Base-by-base conservation (phyloP, 2,888 invertebrate genomes). In the Bhutanitis thaidina region DNA sequence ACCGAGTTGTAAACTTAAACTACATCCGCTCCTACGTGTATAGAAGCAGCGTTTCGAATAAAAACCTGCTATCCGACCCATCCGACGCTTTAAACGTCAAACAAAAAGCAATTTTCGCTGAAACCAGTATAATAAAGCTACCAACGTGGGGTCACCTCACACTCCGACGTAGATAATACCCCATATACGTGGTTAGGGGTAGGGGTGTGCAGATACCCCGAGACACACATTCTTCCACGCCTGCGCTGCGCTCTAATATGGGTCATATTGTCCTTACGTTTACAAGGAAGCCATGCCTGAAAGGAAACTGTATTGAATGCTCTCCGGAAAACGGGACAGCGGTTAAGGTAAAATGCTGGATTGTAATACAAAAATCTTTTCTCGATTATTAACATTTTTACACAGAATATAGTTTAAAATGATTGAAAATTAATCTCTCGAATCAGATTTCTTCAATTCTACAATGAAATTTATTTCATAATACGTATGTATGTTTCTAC, bases 161-260 rank as follows among this genome's bases (percentile, higher is more conserved):
- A 57, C 69, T 64, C 62, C 49, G 25, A 27, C 58, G 41, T 43
- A 71, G 71, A 77, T 76, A 74, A 74, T 74, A 69, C 74, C 70
- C 73, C 74, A 59, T 68, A 55, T 47, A 49, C 52, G 54, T 40
- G 48, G 41, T 12, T 29, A 10, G 32, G 36, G 41, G 45, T 40
- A 13, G 58, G 60, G 62, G 60, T 58, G 61, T 60, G 71, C 59
- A 56, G 58, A 55, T 50, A 58, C 71, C 71, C 77, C 73, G 73
- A 77, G 75, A 76, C 79, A 78, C 64, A 81, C 71, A 80, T 81
- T 80, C 80, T 74, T 76, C 70, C 74, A 84, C 83, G 82, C 84
- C 72, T 81, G 83, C 83, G 81, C 83, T 64, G 50, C 62, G 53
- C 61, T 57, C 67, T 64, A 61, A 85, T 80, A 60, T 86, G 71